Conservation (phyloP, 1,140 invertebrate genomes). For the Ladona fulva region DNA sequence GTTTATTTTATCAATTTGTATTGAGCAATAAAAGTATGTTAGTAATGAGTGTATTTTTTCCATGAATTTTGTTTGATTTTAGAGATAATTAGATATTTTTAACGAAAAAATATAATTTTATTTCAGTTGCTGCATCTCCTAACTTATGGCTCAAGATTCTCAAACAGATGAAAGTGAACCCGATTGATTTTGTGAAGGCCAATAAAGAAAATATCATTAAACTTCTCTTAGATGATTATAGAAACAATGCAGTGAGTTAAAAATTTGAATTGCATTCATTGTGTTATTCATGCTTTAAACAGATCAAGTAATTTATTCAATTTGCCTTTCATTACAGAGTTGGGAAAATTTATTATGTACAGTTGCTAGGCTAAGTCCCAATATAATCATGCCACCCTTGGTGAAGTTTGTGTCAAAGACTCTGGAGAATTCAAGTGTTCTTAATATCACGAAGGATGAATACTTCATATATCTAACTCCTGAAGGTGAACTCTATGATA, state of each 20-base stretch:
- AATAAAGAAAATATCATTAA: constrained; percentile 46
- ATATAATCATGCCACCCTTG: constrained; percentile 49
- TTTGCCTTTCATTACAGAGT: constrained; percentile 32
- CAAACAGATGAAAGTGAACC: constrained; percentile 44
- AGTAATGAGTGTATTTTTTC: too few relatives aligned
- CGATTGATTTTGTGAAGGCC: constrained; percentile 45
- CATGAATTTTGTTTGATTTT: too few relatives aligned
- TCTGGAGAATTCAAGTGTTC: constrained; percentile 56
- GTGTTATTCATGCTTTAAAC: constrained; percentile 13
- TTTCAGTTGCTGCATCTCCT: constrained; percentile 32
- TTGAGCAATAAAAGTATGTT: too few relatives aligned
- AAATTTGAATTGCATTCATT: constrained; percentile 14
- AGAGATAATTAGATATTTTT: too few relatives aligned
- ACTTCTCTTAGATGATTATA: constrained; percentile 49
- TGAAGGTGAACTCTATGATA: constrained; percentile 86
- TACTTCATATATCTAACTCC: constrained; percentile 83
- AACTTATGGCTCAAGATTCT: constrained; percentile 53
- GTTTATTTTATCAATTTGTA: too few relatives aligned
- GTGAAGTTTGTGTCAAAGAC: constrained; percentile 45
- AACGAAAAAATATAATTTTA: background rate
- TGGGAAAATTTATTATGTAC: constrained; percentile 56
- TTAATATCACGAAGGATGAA: constrained; percentile 72
- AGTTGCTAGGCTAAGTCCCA: constrained; percentile 52
- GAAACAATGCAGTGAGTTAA: constrained; percentile 40
- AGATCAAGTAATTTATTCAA: constrained; percentile 13